A percentile compares a stretch with the other conserved stretches of the same genome.
These are phyloP conservation scores for Philhelius pedissequus DNA, from an alignment of 2,888 invertebrate species.

Conservation along the genomic window DNA sequence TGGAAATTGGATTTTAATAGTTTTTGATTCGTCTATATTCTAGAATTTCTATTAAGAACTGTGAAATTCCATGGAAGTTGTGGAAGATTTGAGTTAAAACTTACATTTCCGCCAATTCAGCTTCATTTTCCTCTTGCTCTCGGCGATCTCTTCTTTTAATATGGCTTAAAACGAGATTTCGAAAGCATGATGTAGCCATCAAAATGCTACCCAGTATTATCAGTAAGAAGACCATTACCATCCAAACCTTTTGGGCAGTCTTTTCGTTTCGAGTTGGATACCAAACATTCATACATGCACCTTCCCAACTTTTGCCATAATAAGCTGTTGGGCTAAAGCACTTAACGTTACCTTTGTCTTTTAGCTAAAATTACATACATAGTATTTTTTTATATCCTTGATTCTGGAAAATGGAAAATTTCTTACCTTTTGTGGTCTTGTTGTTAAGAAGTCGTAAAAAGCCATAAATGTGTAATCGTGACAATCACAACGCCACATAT, in stretches of 20 bases:
- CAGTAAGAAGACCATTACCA: slow-evolving; percentile 82
- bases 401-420: neutral
- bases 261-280: slow-evolving; percentile 77
- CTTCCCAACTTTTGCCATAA: slow-evolving; percentile 85
- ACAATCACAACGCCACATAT: slow-evolving; percentile 89
- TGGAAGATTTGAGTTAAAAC: slow-evolving; percentile 11
- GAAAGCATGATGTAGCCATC: slow-evolving; percentile 71
- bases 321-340: slow-evolving; percentile 84
- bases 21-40: too few species aligned
- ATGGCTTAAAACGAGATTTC: slow-evolving; percentile 81
- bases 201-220: slow-evolving; percentile 70
- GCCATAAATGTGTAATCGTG: slow-evolving; percentile 81
- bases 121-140: slow-evolving; percentile 80
- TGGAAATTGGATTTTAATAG: too few species aligned
- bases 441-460: slow-evolving; percentile 82
- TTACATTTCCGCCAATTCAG: slow-evolving; percentile 77
- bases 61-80: too few species aligned
- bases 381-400: neutral
- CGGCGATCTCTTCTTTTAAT: slow-evolving; percentile 76
- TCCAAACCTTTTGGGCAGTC: slow-evolving; percentile 81
- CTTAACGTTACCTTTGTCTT: slow-evolving; percentile 79
- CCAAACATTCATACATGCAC: slow-evolving; percentile 84
- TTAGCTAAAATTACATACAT: slow-evolving; percentile 70
- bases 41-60: too few species aligned
- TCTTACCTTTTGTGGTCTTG: slow-evolving; percentile 80